A percentile compares a stretch with the other conserved stretches of the same genome.
Conservation (phyloP, 2,888 invertebrate species). For the Hydraecia micacea region DNA sequence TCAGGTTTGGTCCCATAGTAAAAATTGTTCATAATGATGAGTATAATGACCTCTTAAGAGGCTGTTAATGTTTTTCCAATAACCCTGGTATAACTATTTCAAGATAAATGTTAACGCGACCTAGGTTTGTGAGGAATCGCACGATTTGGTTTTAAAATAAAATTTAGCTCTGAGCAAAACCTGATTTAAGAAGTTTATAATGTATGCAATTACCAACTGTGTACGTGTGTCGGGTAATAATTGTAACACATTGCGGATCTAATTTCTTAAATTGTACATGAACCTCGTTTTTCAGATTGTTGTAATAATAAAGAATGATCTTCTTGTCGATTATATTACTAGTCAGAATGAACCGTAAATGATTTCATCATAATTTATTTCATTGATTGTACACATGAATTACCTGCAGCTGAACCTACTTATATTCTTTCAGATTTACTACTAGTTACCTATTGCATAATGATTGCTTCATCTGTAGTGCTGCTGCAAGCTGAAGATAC, state of each 20-base stretch:
- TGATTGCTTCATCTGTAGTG: not conserved
- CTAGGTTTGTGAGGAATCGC: not conserved
- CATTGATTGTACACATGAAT: slow-evolving; percentile 2
- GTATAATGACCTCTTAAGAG: too few species aligned
- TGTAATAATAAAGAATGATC: not conserved
- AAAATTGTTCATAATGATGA: too few species aligned
- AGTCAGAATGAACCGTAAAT: not conserved
- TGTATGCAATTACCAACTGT: slow-evolving; percentile 14
- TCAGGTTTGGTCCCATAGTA: too few species aligned
- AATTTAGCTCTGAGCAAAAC: slow-evolving; percentile 1
- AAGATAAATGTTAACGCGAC: not conserved
- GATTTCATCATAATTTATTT: slow-evolving; percentile 8
- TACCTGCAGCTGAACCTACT: not conserved
- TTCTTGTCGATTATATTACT: not conserved
- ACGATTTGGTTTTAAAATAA: slow-evolving; percentile 9
- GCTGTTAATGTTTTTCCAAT: too few species aligned
- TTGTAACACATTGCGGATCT: slow-evolving; percentile 4
- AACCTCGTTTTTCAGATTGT: slow-evolving; percentile 3
- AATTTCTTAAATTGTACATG: slow-evolving; percentile 22
- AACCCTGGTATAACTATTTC: too few species aligned
- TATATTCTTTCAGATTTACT: not conserved
- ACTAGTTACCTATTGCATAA: not conserved
- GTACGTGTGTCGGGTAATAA: slow-evolving; percentile 28
- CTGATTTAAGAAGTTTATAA: slow-evolving; percentile 11
- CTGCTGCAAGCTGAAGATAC: not conserved